phyloP scores from a whole-genome alignment of 2,113 vertebrate genomes.

The crab-eating macaque (Macaca fascicularis) region T2T-MFA8v1.1 NC_088389.1:126135001-126135500 shows the following conservation, averaged over 20 bases:
- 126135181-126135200: not conserved
- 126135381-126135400: constrained; percentile 88
- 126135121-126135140: too few species aligned
- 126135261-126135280: not conserved
- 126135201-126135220: accelerated
- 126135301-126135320: not conserved
- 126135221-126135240: not conserved
- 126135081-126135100: too few species aligned
- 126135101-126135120: too few species aligned
- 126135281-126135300: not conserved
- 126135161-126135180: not conserved
- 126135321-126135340: too few species aligned
- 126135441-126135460: constrained; percentile 94
- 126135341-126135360: too few species aligned
- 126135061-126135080: too few species aligned
- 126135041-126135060: too few species aligned
- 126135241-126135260: not conserved
- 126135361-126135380: too few species aligned
- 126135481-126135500: too few species aligned
- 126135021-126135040: accelerated
- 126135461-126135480: not conserved
- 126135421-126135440: constrained; percentile 88
- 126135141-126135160: not conserved
- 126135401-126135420: constrained; percentile 84
- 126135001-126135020: too few species aligned